Evolutionary conservation across 2,113 vertebrate species (phyloP).

Genomic region (Cairina moschata): DNA sequence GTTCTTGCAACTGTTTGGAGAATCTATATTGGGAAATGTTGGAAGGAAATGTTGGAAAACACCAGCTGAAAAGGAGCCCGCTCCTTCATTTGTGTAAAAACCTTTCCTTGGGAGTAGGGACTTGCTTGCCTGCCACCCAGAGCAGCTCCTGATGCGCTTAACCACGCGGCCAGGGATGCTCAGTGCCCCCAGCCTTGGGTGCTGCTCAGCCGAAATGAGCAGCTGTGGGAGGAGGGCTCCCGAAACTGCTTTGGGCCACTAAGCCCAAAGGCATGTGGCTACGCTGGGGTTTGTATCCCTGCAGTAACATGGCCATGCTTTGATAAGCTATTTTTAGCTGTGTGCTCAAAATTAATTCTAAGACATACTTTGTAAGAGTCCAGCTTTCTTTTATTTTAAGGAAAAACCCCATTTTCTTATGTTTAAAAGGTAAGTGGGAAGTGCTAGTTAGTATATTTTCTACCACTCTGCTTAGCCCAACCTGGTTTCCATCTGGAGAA

Average conservation of each 20-base stretch:
- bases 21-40: accelerated
- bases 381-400: not conserved
- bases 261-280: not conserved
- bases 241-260: not conserved
- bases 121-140: accelerated
- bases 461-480: not conserved
- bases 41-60: not conserved
- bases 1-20: accelerated
- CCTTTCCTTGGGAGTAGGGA: not conserved
- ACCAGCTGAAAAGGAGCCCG: not conserved
- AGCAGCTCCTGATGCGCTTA: not conserved
- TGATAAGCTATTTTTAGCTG: not conserved
- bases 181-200: not conserved
- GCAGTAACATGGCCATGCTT: not conserved
- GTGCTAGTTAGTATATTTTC: not conserved
- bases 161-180: not conserved
- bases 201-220: not conserved
- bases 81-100: not conserved
- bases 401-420: not conserved
- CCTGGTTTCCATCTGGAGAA: not conserved
- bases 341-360: not conserved
- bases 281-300: accelerated
- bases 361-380: not conserved
- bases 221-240: accelerated
- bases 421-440: not conserved